Evolutionary conservation across 2,888 invertebrate genomes (phyloP).

Genomic region (Mesorhabditis spiculigera): DNA sequence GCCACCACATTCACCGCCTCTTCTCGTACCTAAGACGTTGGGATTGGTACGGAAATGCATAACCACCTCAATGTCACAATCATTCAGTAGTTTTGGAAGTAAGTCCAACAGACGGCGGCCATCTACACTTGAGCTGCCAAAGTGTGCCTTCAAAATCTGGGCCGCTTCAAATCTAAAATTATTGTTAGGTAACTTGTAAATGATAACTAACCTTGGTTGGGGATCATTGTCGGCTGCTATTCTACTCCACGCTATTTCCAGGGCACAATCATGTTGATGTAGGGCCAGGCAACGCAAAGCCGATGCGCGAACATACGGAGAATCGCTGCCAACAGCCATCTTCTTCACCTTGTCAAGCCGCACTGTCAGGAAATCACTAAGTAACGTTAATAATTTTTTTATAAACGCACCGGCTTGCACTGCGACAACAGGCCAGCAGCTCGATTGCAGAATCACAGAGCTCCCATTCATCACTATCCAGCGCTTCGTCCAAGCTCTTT

Average conservation of each 20-base stretch:
- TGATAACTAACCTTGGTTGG: not conserved
- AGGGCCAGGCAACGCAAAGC: not conserved
- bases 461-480: not conserved
- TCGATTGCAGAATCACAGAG: not conserved
- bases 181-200: not conserved
- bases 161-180: not conserved
- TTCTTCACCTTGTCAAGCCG: no score
- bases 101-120: not conserved
- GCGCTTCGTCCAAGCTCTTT: not conserved
- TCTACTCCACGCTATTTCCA: not conserved
- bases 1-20: not conserved
- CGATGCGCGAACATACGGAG: not conserved
- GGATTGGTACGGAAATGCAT: not conserved
- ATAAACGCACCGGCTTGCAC: no score
- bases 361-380: no score
- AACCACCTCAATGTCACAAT: not conserved
- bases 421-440: not conserved
- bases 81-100: not conserved
- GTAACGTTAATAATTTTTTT: no score
- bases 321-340: not conserved
- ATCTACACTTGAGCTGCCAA: not conserved
- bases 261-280: not conserved
- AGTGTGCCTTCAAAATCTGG: not conserved
- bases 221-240: not conserved
- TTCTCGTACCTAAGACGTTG: not conserved